Conservation (phyloP, 2,113 vertebrate species). For the Aegotheles bennettii region DNA sequence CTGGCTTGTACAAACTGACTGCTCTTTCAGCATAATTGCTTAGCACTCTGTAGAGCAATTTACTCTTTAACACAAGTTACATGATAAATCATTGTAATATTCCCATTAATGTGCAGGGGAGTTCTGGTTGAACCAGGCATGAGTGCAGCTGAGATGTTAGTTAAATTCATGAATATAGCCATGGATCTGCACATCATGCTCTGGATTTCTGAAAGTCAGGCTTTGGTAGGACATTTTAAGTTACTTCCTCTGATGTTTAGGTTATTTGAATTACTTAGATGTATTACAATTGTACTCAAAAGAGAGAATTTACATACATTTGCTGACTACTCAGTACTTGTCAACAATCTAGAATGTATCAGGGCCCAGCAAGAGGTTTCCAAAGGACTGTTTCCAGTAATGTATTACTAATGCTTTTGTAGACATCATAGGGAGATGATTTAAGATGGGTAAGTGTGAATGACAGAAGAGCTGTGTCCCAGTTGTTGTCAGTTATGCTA, state of each 20-base stretch:
- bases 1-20: not conserved
- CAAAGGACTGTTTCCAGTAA: not conserved
- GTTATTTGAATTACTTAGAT: not conserved
- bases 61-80: not conserved
- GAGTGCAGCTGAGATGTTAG: not conserved
- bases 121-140: not conserved
- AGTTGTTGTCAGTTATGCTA: not conserved
- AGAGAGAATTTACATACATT: not conserved
- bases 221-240: not conserved
- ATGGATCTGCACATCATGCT: not conserved
- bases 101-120: rapidly evolving
- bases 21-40: not conserved
- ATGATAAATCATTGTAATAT: not conserved
- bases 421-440: not conserved
- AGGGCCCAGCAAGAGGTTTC: not conserved
- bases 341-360: not conserved
- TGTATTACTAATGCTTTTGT: not conserved
- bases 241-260: not conserved
- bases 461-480: not conserved
- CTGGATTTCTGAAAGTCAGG: not conserved
- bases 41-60: not conserved
- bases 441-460: not conserved
- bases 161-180: not conserved
- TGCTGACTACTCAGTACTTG: not conserved
- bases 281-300: not conserved